Percentiles rank a stretch among this genome's conserved stretches.
Evolutionary conservation across 2,113 vertebrate species (phyloP).

Genomic region (Caracal caracal): DNA sequence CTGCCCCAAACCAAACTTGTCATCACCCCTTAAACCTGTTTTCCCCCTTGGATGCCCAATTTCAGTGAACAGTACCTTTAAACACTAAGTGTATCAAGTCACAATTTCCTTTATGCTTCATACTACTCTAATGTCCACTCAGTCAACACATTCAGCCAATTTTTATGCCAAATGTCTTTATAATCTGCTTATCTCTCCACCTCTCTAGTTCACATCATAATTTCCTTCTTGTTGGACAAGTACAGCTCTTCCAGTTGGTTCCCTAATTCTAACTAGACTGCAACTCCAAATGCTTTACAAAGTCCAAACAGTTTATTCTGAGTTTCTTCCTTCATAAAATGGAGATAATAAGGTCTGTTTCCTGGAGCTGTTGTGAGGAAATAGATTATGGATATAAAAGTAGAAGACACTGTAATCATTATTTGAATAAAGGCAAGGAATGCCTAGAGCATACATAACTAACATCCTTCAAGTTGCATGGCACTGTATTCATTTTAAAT

Average conservation of each 20-base stretch:
- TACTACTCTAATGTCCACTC: neutral
- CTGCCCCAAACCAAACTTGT: neutral
- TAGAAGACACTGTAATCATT: neutral
- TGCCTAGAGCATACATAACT: neutral
- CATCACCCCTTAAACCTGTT: neutral
- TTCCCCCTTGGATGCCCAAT: neutral
- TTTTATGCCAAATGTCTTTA: neutral
- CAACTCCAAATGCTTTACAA: neutral
- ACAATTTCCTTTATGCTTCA: neutral
- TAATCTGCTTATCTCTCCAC: neutral
- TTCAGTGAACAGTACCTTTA: neutral
- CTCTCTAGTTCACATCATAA: neutral
- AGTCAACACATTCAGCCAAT: neutral
- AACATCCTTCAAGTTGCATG: neutral
- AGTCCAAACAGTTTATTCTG: neutral
- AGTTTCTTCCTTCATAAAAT: neutral
- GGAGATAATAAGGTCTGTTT: neutral
- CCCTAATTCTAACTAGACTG: neutral
- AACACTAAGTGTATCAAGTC: neutral
- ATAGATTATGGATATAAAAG: neutral
- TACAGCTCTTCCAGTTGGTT: neutral
- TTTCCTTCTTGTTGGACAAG: neutral
- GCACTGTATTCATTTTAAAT: neutral
- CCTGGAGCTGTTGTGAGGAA: neutral
- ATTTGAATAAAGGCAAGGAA: neutral